These are phyloP conservation scores for Zoroaster sp. DNA, from an alignment of 53 echinoderm and acorn worm species.

Conservation along the genomic window DNA sequence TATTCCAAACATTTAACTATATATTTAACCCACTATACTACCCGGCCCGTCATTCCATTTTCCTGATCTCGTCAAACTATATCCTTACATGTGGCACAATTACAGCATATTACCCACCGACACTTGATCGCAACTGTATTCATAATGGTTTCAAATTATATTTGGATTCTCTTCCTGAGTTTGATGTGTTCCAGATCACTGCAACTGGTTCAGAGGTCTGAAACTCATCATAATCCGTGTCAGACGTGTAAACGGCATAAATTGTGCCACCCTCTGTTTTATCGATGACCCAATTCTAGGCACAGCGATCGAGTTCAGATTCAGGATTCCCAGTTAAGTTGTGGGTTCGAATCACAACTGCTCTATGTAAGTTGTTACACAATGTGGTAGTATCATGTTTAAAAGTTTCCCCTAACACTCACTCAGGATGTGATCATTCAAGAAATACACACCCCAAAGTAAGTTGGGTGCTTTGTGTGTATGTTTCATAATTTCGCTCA, in stretches of 20 bases:
- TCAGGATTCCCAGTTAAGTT: neutral
- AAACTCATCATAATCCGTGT: constrained; percentile 13
- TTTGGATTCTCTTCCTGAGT: neutral
- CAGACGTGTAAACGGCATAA: neutral
- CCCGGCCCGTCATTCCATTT: no score
- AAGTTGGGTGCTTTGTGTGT: no score
- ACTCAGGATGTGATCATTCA: no score
- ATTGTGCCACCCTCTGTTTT: constrained; percentile 7
- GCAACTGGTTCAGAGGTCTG: neutral
- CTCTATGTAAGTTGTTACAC: no score
- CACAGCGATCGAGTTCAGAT: no score
- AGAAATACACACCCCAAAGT: no score
- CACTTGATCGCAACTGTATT: constrained; percentile 41
- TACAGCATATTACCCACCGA: neutral
- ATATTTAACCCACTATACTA: no score
- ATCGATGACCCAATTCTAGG: neutral
- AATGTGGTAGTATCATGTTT: no score
- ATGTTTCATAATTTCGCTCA: no score
- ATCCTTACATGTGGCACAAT: neutral
- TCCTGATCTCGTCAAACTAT: neutral
- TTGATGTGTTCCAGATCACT: constrained; percentile 25
- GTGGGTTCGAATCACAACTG: no score
- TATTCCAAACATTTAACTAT: no score
- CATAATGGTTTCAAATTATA: constrained; percentile 48
- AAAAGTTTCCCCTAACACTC: no score